Conservation (phyloP, 2,113 vertebrate genomes). For the Campylomormyrus tamandua region DNA sequence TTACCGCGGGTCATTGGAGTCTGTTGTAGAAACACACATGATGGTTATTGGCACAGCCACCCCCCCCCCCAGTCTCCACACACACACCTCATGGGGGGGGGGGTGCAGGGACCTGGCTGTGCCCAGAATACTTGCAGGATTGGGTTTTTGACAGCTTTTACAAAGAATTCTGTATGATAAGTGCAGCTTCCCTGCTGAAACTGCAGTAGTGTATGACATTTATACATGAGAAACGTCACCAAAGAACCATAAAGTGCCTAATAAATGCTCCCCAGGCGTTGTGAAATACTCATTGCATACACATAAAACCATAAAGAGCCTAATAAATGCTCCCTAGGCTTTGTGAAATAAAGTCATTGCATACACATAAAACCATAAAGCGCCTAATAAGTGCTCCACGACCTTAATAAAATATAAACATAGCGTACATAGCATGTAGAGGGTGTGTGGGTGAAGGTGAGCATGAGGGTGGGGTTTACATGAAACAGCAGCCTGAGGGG, state of each 20-base stretch:
- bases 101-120: background rate
- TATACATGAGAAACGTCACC: background rate
- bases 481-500: background rate
- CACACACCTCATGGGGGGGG: background rate
- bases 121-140: background rate
- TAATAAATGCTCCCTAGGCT: background rate
- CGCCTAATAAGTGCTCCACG: background rate
- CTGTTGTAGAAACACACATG: background rate
- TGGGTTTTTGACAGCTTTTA: background rate
- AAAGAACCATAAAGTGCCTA: background rate
- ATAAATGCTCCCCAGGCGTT: background rate
- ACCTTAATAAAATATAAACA: too few species aligned
- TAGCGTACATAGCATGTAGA: background rate
- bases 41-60: background rate
- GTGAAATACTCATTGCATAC: background rate
- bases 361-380: background rate
- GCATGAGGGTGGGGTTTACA: background rate
- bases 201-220: background rate
- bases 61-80: background rate
- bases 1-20: background rate
- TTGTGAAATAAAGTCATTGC: background rate
- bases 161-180: background rate
- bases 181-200: background rate
- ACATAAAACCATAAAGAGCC: background rate
- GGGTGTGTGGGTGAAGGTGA: background rate